Base-by-base conservation (phyloP, 2,113 vertebrate species). In the Vanacampus margaritifer region DNA sequence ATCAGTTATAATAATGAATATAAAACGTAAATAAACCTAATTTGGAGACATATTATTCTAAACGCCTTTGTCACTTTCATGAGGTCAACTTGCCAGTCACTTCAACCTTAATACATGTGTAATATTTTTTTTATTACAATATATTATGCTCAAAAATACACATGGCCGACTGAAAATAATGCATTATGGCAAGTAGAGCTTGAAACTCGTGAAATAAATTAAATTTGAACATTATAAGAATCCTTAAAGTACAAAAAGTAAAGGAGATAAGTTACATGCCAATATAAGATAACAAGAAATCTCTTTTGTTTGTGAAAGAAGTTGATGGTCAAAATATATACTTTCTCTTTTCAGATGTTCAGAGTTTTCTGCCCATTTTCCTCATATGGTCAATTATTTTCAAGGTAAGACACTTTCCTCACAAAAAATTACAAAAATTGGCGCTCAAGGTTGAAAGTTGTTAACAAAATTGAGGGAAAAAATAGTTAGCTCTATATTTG, bases 391-490 rank as follows among this genome's bases (percentile, higher is more conserved):
- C 64, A 0, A 26, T 79, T 13, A 32, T 65, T 13, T 36, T 71
- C 6, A 69, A 79, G 87, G 89, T 89, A 72, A 83, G 74, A 51
- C 14, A 35, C 48, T 13, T 58, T 35, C 17, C 56, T 36, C 2
- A 19, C 8, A 58, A 35, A 58, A 19, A 7, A 51, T n/a, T n/a
- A n/a, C n/a, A n/a, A n/a, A n/a, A n/a, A n/a, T n/a, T n/a, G n/a
- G n/a, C n/a, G n/a, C n/a, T n/a, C n/a, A n/a, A n/a, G n/a, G n/a
- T n/a, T n/a, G n/a, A n/a, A n/a, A n/a, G n/a, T n/a, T n/a, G n/a
- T n/a, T n/a, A n/a, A n/a, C n/a, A n/a, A n/a, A n/a, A n/a, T n/a
- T n/a, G n/a, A n/a, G n/a, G n/a, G n/a, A 16, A 43, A 3, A 12
- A 14, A 43, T 43, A 43, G 8, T 39, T 8, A 39, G 37, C 9